Evolutionary conservation across 1,140 invertebrate genomes (phyloP), one percentile per base, ranked within the genome.

Genomic region (Hetaerina americana): DNA sequence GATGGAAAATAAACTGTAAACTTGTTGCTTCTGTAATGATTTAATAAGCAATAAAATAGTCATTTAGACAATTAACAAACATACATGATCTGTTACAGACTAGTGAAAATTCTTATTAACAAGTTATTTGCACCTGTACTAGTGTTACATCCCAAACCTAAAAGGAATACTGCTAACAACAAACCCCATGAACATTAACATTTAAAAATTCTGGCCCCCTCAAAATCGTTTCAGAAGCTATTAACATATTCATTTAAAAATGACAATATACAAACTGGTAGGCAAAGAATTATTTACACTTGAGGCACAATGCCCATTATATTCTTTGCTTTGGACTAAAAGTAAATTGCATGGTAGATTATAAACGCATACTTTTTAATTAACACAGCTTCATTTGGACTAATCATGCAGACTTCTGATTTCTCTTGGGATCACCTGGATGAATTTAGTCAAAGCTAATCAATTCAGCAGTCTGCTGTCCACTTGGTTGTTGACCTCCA

Each of bases 381-480:
- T n/a, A n/a, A n/a, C n/a, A n/a, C n/a, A n/a, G n/a, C n/a, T n/a
- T n/a, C n/a, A n/a, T n/a, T n/a, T n/a, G n/a, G n/a, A n/a, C n/a
- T n/a, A n/a, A n/a, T n/a, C n/a, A n/a, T n/a, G n/a, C n/a, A n/a
- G n/a, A n/a, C n/a, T n/a, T n/a, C n/a, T n/a, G n/a, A n/a, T n/a
- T n/a, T n/a, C n/a, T n/a, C n/a, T n/a, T n/a, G n/a, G n/a, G n/a
- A n/a, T n/a, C n/a, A n/a, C n/a, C n/a, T n/a, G 49, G 12, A 67
- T 67, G 29, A 28, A 70, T 77, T 84, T 83, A 90, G 81, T 90
- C 88, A 78, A 90, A 90, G 77, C 86, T 88, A 69, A 90, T 90
- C 1, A 90, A 80, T 79, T 90, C 88, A 68, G 87, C 88, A 5
- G 87, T 89, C 75, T 84, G 84, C 27, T 85, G 85, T 73, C 86